Evolutionary conservation across 2,888 invertebrate genomes (phyloP), one percentile per base, ranked within the genome.

Genomic region (Eupeodes luniger): DNA sequence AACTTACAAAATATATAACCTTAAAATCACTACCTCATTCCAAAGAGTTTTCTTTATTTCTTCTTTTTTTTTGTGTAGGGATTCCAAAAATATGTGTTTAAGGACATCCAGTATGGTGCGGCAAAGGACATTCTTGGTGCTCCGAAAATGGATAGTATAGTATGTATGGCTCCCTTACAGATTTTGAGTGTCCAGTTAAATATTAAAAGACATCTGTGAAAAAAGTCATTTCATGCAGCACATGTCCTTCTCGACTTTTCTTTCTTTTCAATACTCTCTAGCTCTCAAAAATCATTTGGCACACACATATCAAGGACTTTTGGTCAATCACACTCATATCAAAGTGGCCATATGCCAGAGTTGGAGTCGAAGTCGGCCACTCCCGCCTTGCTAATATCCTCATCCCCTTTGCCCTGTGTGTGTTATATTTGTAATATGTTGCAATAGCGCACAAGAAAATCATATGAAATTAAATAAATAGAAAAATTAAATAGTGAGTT

Each of bases 401-500:
- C 69, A 27, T 44, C 57, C 36, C 51, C 51, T 51, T 2, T 4
- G 0, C n/a, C 53, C 5, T 27, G 53, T 57, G 44, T n/a, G 36
- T 57, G 44, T n/a, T 16, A 62, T 75, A 61, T 76, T 62, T 79
- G 64, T 75, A 82, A 87, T 84, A 72, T 88, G 85, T 75, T 74
- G 74, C 87, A 72, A 87, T 76, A 83, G 75, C 70, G 84, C 72
- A 77, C 61, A 70, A 72, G 77, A 85, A 84, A 85, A 85, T 84
- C 83, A 83, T 76, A 80, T 80, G 59, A 88, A 85, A 85, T 87
- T 88, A 88, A 84, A 84, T 81, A 88, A 84, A 85, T 85, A 70
- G 85, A 66, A 84, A 88, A 85, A 88, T 77, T 47, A 53, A 19
- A 64, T 80, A 83, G 36, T 70, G 40, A 36, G 53, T 61, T 34